These are phyloP conservation scores for Antechinus stuartii DNA, from an alignment of 2,113 vertebrate genomes.

Conservation along the genomic window DNA sequence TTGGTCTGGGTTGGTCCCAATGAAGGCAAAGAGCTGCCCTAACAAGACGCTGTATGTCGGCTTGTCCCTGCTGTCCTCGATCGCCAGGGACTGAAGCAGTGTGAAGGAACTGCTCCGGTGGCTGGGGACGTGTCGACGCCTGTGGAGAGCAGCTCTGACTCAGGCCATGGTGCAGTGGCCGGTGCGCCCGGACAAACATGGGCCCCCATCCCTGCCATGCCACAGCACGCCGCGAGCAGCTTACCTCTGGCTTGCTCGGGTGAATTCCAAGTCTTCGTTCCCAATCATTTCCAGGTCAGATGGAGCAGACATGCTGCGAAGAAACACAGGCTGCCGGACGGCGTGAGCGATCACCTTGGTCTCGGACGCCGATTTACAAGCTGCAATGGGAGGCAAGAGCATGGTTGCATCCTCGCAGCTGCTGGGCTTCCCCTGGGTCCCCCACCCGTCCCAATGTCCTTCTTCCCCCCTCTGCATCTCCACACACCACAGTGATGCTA, in stretches of 20 bases:
- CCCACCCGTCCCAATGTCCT: not conserved
- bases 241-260: conserved; percentile 93
- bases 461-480: not conserved
- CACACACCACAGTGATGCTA: not conserved
- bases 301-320: conserved; percentile 98
- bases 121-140: conserved; percentile 93
- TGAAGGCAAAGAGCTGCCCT: conserved; percentile 98
- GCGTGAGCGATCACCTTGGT: conserved; percentile 91
- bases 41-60: conserved; percentile 96
- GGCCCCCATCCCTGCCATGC: not conserved
- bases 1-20: conserved; percentile 97
- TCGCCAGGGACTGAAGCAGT: conserved; percentile 93
- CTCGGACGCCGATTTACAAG: conserved; percentile 95
- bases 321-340: conserved; percentile 95
- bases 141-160: conserved; percentile 12
- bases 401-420: not conserved
- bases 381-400: conserved; percentile 75
- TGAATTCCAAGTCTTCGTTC: conserved; percentile 95
- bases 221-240: not conserved
- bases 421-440: too few relatives aligned
- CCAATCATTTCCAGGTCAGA: conserved; percentile 99
- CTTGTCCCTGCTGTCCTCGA: conserved; percentile 95
- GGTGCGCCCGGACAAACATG: not conserved
- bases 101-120: conserved; percentile 98
- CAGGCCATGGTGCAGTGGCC: not conserved